Conservation (phyloP, 35 echinoderm and acorn worm species). For the Heliocidaris tuberculata region DNA sequence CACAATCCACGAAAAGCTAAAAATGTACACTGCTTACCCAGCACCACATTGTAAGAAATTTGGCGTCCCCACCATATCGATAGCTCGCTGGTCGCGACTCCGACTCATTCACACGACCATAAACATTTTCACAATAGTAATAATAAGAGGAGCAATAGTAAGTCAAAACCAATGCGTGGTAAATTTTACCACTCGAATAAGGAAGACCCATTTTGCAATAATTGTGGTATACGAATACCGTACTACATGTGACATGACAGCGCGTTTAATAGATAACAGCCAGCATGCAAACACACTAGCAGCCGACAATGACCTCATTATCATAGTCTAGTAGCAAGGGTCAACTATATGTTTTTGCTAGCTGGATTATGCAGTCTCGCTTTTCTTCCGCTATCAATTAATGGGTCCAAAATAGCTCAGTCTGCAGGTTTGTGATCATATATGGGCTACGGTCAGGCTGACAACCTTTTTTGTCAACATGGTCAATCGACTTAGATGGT, state of each 20-base stretch:
- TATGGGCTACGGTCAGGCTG: too few species aligned
- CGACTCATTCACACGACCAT: background rate
- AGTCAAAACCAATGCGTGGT: background rate
- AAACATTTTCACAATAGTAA: constrained; percentile 11
- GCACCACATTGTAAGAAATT: background rate
- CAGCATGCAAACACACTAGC: background rate
- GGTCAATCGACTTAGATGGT: too few species aligned
- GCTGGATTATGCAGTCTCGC: too few species aligned
- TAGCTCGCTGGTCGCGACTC: background rate
- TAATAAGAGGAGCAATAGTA: background rate
- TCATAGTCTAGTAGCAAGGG: background rate
- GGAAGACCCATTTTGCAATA: background rate
- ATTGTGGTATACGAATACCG: background rate
- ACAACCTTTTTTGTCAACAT: too few species aligned
- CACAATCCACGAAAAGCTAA: background rate
- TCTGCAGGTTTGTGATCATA: too few species aligned
- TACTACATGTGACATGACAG: too few species aligned
- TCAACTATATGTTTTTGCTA: background rate
- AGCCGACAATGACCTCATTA: background rate
- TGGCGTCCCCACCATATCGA: background rate
- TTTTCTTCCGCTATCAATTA: too few species aligned
- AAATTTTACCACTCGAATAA: background rate
- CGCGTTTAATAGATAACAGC: too few species aligned
- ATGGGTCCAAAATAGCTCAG: too few species aligned
- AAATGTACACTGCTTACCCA: background rate